A percentile compares a stretch with the other conserved stretches of the same genome.
Evolutionary conservation across 1,140 invertebrate species (phyloP).

Genomic region (Cyphomyrmex costatus): DNA sequence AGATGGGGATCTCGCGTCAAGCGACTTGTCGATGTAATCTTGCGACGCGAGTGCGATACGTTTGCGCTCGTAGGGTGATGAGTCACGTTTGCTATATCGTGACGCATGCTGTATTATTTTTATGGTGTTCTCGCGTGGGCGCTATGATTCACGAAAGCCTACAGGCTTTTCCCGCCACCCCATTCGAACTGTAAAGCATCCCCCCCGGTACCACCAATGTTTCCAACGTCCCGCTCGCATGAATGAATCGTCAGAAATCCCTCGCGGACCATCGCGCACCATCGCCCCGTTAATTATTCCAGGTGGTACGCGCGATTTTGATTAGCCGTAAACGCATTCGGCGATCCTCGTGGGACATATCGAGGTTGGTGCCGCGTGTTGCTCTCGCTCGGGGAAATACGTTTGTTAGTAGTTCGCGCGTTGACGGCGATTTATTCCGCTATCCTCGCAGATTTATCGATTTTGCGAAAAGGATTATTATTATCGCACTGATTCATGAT

Average conservation of each 20-base stretch:
- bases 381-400: conserved; percentile 1
- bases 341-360: conserved; percentile 49
- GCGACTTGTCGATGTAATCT: conserved; percentile 67
- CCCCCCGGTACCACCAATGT: not conserved
- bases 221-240: conserved; percentile 21
- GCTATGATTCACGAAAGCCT: conserved; percentile 77
- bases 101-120: conserved; percentile 78
- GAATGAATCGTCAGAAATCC: conserved; percentile 67
- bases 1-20: conserved; percentile 28
- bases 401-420: conserved; percentile 3
- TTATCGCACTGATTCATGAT: not conserved
- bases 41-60: conserved; percentile 61
- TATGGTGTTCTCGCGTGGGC: conserved; percentile 79
- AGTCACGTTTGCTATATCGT: conserved; percentile 72
- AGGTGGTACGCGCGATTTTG: conserved; percentile 42
- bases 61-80: conserved; percentile 54
- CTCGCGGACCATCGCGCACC: conserved; percentile 51
- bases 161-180: conserved; percentile 62
- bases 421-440: conserved; percentile 38
- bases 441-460: conserved; percentile 32
- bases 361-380: not conserved
- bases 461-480: not conserved
- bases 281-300: conserved; percentile 61
- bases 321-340: conserved; percentile 69
- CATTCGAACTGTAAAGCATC: conserved; percentile 40